Evolutionary conservation across 2,888 invertebrate genomes (phyloP), one percentile per base, ranked within the genome.

Genomic region (Netelia melanura): DNA sequence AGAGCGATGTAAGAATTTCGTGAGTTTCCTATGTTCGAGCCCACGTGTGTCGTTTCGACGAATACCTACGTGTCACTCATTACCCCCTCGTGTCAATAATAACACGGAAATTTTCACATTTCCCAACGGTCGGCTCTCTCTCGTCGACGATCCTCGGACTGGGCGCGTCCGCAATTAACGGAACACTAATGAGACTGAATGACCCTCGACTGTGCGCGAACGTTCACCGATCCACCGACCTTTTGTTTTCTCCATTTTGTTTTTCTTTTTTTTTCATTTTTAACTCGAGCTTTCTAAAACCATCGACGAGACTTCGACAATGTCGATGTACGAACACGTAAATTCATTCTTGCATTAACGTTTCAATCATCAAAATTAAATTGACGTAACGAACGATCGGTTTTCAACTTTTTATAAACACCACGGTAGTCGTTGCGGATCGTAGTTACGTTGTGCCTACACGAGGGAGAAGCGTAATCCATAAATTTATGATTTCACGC

Each of bases 161-260:
- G 52, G 61, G 72, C 62, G 76, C 81, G 80, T 87, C 82, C 75
- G 86, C 86, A 86, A 88, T 87, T 88, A 86, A 85, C 83, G 75
- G 81, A 80, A 76, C 61, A 65, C 86, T 84, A 86, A 83, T 75
- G 79, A 48, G 48, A 70, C 76, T 75, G 71, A 61, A 87, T 78
- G 81, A 84, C 86, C 84, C 76, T 83, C 72, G 54, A 77, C 38
- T 38, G 6, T 38, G 38, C 38, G 6, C 38, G 72, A 30, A 43
- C 48, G 44, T 76, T 44, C 64, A 74, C 56, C 52, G 80, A 83
- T 6, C 6, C 38, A 38, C 5, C 78, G 85, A 77, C 83, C 56
- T 67, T 25, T 56, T 74, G 67, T 74, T 56, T 71, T 87, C 77
- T 82, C 64, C 70, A 48, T 38, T 11, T 23, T 62, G 83, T 75